phyloP scores from a whole-genome alignment of 2,888 invertebrate genomes.

The Xylocampa areola region DNA sequence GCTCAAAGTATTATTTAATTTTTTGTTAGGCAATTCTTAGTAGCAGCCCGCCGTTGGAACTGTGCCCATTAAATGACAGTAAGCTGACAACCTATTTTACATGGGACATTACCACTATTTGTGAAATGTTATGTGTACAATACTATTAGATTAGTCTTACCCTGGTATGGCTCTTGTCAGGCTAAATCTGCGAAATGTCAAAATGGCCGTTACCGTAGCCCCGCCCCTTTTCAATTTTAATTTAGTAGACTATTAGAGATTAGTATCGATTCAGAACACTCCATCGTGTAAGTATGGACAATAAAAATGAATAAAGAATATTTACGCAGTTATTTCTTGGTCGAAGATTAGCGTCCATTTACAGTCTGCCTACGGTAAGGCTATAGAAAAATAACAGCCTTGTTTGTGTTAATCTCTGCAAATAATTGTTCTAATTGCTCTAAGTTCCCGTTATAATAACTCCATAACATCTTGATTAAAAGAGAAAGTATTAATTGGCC shows the following conservation, averaged over 20 bases:
- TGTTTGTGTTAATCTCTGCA: slow-evolving; percentile 36
- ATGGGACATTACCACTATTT: too few species aligned
- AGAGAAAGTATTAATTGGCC: slow-evolving; percentile 58
- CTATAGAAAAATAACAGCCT: slow-evolving; percentile 16
- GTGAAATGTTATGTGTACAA: too few species aligned
- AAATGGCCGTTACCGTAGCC: too few species aligned
- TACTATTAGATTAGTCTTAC: too few species aligned
- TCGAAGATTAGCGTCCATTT: slow-evolving; percentile 12
- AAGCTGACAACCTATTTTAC: too few species aligned
- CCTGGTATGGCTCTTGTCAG: too few species aligned
- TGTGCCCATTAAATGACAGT: too few species aligned
- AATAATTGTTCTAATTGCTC: slow-evolving; percentile 48
- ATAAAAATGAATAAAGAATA: slow-evolving; percentile 24
- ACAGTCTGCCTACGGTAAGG: slow-evolving; percentile 28
- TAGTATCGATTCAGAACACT: slow-evolving; percentile 7
- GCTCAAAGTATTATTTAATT: too few species aligned
- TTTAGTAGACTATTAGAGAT: neutral
- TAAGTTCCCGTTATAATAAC: slow-evolving; percentile 55
- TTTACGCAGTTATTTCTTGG: slow-evolving; percentile 25
- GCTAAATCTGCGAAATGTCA: too few species aligned
- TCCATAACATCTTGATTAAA: slow-evolving; percentile 43
- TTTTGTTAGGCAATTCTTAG: too few species aligned
- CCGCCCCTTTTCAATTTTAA: too few species aligned
- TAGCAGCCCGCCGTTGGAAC: too few species aligned
- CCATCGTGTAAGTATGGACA: slow-evolving; percentile 11